These are phyloP conservation scores for Amblyopsis rosae DNA, from an alignment of 2,113 vertebrate species.

Conservation along the genomic window DNA sequence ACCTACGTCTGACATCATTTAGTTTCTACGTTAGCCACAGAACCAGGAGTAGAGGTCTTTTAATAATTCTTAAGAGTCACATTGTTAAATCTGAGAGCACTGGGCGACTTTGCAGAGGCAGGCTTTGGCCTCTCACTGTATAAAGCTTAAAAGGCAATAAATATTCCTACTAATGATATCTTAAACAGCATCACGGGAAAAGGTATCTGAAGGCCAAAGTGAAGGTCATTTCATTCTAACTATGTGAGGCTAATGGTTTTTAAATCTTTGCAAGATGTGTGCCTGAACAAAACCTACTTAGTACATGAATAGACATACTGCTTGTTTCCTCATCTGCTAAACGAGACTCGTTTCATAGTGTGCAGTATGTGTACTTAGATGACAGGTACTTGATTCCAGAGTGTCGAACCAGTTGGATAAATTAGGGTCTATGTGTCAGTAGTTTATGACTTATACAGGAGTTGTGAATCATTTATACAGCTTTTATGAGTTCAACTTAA, in stretches of 20 bases:
- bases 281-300: constrained; percentile 17
- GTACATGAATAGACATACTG: constrained; percentile 11
- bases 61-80: constrained; percentile 32
- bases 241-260: constrained; percentile 3
- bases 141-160: constrained; percentile 11
- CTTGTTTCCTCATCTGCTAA: constrained; percentile 19
- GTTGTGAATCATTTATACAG: constrained; percentile 44
- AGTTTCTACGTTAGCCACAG: constrained; percentile 40
- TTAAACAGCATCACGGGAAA: background rate
- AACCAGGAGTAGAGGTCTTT: constrained; percentile 37
- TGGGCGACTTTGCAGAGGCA: background rate
- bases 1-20: constrained; percentile 58
- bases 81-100: constrained; percentile 32
- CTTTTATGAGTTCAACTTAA: constrained; percentile 58
- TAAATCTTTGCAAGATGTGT: constrained; percentile 17
- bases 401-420: constrained; percentile 44
- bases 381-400: constrained; percentile 47
- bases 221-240: constrained; percentile 25
- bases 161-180: constrained; percentile 35
- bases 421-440: constrained; percentile 41
- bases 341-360: constrained; percentile 27
- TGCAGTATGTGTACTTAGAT: constrained; percentile 32
- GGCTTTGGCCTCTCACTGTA: constrained; percentile 6
- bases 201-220: constrained; percentile 12
- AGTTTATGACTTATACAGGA: constrained; percentile 30